phyloP scores from a whole-genome alignment of 2,888 invertebrate species.

The Cosmia trapezina region DNA sequence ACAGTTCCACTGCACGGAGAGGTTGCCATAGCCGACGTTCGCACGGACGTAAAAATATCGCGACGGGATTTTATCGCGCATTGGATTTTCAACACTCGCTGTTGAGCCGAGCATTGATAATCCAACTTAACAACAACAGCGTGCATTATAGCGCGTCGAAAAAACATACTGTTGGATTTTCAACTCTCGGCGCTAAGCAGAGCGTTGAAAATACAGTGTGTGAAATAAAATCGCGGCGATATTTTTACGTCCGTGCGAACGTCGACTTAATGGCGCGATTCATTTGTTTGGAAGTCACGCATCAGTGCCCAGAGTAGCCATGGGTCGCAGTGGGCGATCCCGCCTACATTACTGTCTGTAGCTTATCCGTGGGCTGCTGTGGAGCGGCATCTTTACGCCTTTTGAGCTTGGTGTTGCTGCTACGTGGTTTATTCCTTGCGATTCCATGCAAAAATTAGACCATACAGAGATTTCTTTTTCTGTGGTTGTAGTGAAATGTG shows the following conservation, averaged over 20 bases:
- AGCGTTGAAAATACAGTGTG: too few species aligned
- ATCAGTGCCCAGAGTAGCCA: not conserved
- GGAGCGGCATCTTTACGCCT: not conserved
- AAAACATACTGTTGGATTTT: too few species aligned
- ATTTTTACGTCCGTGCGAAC: too few species aligned
- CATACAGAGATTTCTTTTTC: not conserved
- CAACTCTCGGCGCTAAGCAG: too few species aligned
- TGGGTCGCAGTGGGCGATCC: not conserved
- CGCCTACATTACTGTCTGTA: not conserved
- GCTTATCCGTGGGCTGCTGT: not conserved
- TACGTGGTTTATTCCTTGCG: not conserved
- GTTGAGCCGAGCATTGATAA: too few species aligned
- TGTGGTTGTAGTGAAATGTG: not conserved
- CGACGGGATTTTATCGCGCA: too few species aligned
- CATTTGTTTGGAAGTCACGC: not conserved
- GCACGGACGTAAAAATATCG: too few species aligned
- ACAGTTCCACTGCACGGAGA: not conserved
- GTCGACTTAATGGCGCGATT: not conserved
- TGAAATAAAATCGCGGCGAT: too few species aligned
- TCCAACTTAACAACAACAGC: too few species aligned
- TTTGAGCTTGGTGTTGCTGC: not conserved
- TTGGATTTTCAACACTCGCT: too few species aligned
- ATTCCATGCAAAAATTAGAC: not conserved
- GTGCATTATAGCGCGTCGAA: too few species aligned
- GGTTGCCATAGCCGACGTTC: not conserved